Base-by-base conservation (phyloP, 2,888 invertebrate species). In the Sesia apiformis region DNA sequence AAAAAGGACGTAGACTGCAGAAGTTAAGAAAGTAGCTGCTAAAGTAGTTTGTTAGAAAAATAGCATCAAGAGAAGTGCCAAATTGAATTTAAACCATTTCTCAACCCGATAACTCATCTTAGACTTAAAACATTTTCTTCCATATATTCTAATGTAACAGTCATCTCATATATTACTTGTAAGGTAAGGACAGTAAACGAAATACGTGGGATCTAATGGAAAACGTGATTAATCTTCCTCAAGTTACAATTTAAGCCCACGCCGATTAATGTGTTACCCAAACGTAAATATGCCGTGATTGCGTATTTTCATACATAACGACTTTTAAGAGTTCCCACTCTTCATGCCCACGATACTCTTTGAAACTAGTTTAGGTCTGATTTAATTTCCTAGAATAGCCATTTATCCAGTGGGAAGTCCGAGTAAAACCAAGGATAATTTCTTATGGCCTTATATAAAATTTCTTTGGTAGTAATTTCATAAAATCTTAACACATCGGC, bases 151-250 rank as follows among this genome's bases (percentile, higher is more conserved):
- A 23, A 46, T 23, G 46, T 46, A 46, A 46, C 46, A 46, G 46
- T 46, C 46, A n/a, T 23, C 46, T 46, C 46, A 46, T 46, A 46
- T 46, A 46, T 50, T 50, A 50, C 38, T 50, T 56, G 52, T 56
- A 51, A 56, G 56, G 54, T 58, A 51, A 56, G 56, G 54, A 58
- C 58, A 58, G 56, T 54, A 56, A 58, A 58, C 54, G 58, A 52
- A 55, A 57, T 53, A 54, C 57, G 56, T 56, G 53, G 57, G 55
- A 54, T 60, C 58, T 58, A 58, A 58, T 60, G 60, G 58, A 54
- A 60, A 60, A 64, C 63, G 65, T 64, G 63, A 66, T 66, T 63
- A 63, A 66, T 65, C 64, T 63, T 58, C 53, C 56, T 60, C 61
- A 56, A 56, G 58, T 49, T 49, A 55, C 55, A 57, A 60, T 59